Conservation (phyloP, 2,113 vertebrate genomes). For the Gavialis gangeticus region DNA sequence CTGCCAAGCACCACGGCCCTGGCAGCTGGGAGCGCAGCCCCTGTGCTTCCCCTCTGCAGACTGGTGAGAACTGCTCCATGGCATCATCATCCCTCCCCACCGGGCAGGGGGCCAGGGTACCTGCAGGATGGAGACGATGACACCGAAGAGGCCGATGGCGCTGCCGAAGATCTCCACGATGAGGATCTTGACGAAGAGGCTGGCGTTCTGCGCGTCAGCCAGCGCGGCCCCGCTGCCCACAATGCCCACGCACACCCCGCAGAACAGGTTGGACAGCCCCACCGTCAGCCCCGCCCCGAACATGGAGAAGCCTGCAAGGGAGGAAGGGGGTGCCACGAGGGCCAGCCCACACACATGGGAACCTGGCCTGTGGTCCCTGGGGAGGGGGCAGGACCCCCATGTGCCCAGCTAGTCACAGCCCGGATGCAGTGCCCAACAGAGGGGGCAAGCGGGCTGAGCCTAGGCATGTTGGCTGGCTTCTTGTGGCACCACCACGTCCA, state of each 20-base stretch:
- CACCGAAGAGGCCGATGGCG: slow-evolving; percentile 96
- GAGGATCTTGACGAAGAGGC: slow-evolving; percentile 98
- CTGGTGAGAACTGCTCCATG: too few relatives aligned
- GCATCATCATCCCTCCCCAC: too few relatives aligned
- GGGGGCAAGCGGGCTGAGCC: too few relatives aligned
- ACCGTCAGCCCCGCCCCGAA: slow-evolving; percentile 98
- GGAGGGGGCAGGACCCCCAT: not conserved
- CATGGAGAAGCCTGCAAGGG: slow-evolving; percentile 92
- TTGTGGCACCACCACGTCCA: too few relatives aligned
- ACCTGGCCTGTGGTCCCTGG: too few relatives aligned
- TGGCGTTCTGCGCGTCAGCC: slow-evolving; percentile 96
- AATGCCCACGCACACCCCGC: slow-evolving; percentile 97
- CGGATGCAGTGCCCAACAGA: too few relatives aligned
- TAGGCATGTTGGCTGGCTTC: too few relatives aligned
- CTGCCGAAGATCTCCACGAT: slow-evolving; percentile 99
- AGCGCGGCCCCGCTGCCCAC: slow-evolving; percentile 97
- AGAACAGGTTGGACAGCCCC: slow-evolving; percentile 98
- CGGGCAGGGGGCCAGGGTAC: slow-evolving; percentile 69
- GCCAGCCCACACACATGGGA: not conserved
- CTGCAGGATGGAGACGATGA: slow-evolving; percentile 99
- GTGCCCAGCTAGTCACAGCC: not conserved
- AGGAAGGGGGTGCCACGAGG: not conserved
- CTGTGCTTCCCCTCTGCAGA: not conserved
- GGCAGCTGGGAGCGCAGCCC: not conserved
- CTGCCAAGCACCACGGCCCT: not conserved